Evolutionary conservation across 2,113 vertebrate genomes (phyloP).

Genomic region (Myocastor coypus): DNA sequence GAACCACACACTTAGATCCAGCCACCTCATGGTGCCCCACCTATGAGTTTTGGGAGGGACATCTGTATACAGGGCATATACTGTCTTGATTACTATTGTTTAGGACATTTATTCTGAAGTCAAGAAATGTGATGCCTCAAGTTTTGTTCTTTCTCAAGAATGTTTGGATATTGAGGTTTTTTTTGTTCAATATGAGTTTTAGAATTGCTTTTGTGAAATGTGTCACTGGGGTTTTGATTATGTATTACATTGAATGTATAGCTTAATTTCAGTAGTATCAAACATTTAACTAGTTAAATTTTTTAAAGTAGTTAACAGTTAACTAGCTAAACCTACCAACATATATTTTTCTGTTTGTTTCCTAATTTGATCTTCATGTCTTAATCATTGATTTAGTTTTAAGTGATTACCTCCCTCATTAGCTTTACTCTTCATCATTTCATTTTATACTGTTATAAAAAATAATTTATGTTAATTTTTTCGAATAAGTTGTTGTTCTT

Average conservation of each 20-base stretch:
- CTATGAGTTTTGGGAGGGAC: not conserved
- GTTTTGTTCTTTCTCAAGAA: not conserved
- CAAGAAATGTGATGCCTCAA: not conserved
- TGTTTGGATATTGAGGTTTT: not conserved
- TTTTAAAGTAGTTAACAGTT: not conserved
- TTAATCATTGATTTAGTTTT: not conserved
- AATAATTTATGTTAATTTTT: not conserved
- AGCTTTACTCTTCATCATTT: not conserved
- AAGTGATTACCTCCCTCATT: not conserved
- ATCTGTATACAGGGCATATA: not conserved
- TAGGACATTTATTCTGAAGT: not conserved
- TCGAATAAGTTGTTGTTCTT: not conserved
- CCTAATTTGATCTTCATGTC: not conserved
- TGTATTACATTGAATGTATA: not conserved
- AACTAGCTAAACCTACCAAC: not conserved
- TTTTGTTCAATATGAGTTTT: too few species aligned
- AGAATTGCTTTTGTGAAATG: not conserved
- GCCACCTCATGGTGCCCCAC: not conserved
- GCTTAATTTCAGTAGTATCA: not conserved
- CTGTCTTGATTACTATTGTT: not conserved
- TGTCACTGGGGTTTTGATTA: not conserved
- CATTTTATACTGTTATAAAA: not conserved
- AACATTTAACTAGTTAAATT: not conserved
- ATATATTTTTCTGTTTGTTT: not conserved
- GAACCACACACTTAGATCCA: not conserved